Percentiles rank a stretch among this genome's conserved stretches.
Conservation (phyloP, 2,888 invertebrate genomes). For the Ectropis crepuscularia region DNA sequence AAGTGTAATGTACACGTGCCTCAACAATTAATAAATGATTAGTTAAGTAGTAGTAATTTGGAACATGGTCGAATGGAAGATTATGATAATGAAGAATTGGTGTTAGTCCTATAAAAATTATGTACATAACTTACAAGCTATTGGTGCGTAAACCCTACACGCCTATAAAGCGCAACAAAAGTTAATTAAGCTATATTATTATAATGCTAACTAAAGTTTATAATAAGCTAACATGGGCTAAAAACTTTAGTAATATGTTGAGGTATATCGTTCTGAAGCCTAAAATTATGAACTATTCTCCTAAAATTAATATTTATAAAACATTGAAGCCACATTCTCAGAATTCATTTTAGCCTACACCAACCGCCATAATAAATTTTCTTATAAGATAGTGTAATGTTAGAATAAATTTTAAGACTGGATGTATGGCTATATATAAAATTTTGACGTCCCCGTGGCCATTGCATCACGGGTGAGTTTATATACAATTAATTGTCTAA, state of each 20-base stretch:
- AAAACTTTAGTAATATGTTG: no score
- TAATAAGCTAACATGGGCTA: background rate
- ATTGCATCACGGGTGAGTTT: conserved; percentile 23
- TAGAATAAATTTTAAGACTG: conserved; percentile 22
- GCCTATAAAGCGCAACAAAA: no score
- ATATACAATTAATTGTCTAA: conserved; percentile 24
- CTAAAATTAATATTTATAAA: conserved; percentile 24
- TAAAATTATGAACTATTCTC: no score
- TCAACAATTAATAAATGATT: conserved; percentile 4
- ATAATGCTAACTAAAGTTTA: background rate
- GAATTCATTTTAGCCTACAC: conserved; percentile 26
- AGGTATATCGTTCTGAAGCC: conserved; percentile 2
- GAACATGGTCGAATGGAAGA: conserved; percentile 14
- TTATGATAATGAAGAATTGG: no score
- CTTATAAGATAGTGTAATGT: background rate
- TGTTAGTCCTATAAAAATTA: no score
- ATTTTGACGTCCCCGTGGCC: conserved; percentile 18
- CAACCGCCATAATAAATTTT: background rate
- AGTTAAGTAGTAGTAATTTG: conserved; percentile 3
- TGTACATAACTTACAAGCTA: no score
- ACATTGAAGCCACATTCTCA: conserved; percentile 19
- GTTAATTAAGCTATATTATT: no score
- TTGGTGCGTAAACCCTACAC: no score
- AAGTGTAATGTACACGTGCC: background rate
- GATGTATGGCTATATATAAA: conserved; percentile 13